Conservation (phyloP, 1,140 invertebrate species). For the Carposina sasakii region DNA sequence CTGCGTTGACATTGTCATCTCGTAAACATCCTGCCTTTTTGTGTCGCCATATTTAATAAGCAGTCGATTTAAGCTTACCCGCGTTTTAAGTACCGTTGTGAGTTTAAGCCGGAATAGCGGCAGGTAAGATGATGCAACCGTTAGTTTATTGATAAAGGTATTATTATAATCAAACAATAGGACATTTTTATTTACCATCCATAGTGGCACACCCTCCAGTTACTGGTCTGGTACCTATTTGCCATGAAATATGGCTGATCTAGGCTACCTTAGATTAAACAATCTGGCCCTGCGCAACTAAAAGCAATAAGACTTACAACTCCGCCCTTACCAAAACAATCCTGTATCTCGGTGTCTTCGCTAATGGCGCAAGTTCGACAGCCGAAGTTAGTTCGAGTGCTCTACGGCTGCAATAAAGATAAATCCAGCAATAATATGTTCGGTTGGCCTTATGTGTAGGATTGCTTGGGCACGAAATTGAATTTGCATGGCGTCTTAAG, state of each 20-base stretch:
- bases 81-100: constrained; percentile 2
- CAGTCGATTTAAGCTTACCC: constrained; percentile 3
- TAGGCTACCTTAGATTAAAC: constrained; percentile 65
- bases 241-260: too few species aligned
- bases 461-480: constrained; percentile 67
- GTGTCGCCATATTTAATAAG: constrained; percentile 49
- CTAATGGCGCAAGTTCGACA: constrained; percentile 71
- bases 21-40: constrained; percentile 63
- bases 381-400: constrained; percentile 68
- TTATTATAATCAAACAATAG: too few species aligned
- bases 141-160: too few species aligned
- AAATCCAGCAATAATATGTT: constrained; percentile 71
- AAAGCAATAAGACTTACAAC: constrained; percentile 72
- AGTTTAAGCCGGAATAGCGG: constrained; percentile 10
- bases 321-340: constrained; percentile 67
- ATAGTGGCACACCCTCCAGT: too few species aligned
- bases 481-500: constrained; percentile 71
- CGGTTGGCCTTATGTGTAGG: constrained; percentile 63
- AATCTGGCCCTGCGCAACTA: constrained; percentile 55
- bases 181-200: too few species aligned
- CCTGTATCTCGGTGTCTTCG: constrained; percentile 68
- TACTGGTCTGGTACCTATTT: too few species aligned
- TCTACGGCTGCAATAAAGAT: constrained; percentile 69
- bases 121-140: too few species aligned
- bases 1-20: constrained; percentile 59